Conservation (phyloP, 1,140 invertebrate species). For the Aplysia californica region DNA sequence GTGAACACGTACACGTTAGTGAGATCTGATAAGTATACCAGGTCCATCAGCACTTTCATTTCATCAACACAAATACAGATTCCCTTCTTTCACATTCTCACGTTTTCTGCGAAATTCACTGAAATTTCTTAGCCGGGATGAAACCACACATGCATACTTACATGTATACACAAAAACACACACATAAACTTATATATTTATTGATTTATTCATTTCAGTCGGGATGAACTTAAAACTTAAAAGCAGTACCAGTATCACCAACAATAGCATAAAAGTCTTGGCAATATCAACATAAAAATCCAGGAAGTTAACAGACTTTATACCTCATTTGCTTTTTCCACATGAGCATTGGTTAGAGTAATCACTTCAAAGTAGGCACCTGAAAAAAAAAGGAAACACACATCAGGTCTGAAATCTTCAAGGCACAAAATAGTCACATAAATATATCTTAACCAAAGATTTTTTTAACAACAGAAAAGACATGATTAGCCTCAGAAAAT, state of each 20-base stretch:
- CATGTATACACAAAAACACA: neutral
- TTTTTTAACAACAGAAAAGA: neutral
- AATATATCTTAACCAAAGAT: neutral
- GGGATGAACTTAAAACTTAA: neutral
- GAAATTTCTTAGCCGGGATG: neutral
- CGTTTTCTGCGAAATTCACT: too few relatives aligned
- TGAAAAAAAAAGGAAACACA: constrained; percentile 39
- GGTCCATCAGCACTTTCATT: too few relatives aligned
- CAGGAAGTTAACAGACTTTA: neutral
- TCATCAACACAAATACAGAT: too few relatives aligned
- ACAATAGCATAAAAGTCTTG: neutral
- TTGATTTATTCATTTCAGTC: too few relatives aligned
- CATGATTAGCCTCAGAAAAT: neutral
- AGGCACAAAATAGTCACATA: constrained; percentile 13
- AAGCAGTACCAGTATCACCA: neutral
- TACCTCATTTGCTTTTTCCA: constrained; percentile 45
- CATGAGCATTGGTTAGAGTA: constrained; percentile 42
- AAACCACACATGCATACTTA: neutral
- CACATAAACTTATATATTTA: neutral
- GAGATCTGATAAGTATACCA: too few relatives aligned
- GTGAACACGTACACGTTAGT: too few relatives aligned
- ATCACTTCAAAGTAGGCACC: constrained; percentile 52
- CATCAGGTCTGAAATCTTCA: neutral
- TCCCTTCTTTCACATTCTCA: too few relatives aligned
- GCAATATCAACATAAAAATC: neutral